Evolutionary conservation across 2,888 invertebrate species (phyloP).

Genomic region (Azorinus chamasolen): DNA sequence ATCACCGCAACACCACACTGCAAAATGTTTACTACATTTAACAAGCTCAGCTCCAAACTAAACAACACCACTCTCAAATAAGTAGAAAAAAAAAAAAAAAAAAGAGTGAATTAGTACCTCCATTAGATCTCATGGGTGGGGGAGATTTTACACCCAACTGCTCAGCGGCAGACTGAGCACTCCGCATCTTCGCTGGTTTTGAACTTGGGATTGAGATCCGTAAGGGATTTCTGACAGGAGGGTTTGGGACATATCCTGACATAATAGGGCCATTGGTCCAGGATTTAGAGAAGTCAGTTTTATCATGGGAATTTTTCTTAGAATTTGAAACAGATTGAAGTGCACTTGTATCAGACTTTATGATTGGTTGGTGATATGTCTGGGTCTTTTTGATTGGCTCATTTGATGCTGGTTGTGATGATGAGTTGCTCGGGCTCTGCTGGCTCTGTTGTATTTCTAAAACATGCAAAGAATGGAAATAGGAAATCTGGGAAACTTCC

Average conservation of each 20-base stretch:
- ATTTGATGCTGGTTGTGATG: conserved; percentile 61
- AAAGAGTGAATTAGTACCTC: conserved; percentile 54
- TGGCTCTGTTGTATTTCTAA: conserved; percentile 64
- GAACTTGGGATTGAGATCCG: conserved; percentile 54
- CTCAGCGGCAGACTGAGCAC: conserved; percentile 76
- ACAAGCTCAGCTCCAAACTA: background rate
- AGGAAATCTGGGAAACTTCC: background rate
- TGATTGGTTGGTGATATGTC: conserved; percentile 62
- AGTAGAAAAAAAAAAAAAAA: conserved; percentile 6
- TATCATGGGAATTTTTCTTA: conserved; percentile 36
- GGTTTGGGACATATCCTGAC: conserved; percentile 59
- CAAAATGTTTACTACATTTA: background rate
- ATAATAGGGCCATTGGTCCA: conserved; percentile 52
- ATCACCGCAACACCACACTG: conserved; percentile 12
- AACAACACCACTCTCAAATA: no score
- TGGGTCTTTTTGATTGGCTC: conserved; percentile 68
- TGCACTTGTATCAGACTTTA: conserved; percentile 51
- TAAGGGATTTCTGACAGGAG: conserved; percentile 64
- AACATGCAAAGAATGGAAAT: conserved; percentile 64
- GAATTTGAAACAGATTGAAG: conserved; percentile 44
- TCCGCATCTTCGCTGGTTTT: conserved; percentile 48
- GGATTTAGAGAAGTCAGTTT: conserved; percentile 37
- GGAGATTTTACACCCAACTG: conserved; percentile 79
- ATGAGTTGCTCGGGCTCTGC: conserved; percentile 41
- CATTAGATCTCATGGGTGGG: conserved; percentile 70